Evolutionary conservation across 2,888 invertebrate species (phyloP).

Genomic region (Drymonia ruficornis): DNA sequence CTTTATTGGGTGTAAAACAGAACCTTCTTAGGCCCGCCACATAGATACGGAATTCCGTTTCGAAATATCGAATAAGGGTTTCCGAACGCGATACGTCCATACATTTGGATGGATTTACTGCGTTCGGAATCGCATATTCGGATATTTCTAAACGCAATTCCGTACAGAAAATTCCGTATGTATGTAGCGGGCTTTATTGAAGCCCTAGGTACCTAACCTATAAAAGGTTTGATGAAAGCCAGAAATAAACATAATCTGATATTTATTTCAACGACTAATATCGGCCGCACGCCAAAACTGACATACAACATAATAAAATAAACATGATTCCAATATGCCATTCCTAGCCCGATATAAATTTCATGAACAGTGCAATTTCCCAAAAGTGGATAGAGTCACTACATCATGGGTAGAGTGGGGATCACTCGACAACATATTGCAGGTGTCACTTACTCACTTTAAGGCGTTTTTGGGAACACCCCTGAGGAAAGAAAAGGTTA

Average conservation of each 20-base stretch:
- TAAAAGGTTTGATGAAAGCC: background rate
- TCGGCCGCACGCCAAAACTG: conserved; percentile 3
- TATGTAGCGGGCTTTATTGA: too few species aligned
- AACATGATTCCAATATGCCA: conserved; percentile 16
- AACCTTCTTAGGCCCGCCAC: too few species aligned
- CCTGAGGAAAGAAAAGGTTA: conserved; percentile 23
- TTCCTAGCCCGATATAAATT: conserved; percentile 19
- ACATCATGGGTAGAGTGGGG: conserved; percentile 24
- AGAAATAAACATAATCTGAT: background rate
- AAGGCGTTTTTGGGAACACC: conserved; percentile 26
- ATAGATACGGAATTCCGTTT: too few species aligned
- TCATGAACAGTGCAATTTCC: conserved; percentile 30
- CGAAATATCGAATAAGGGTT: too few species aligned
- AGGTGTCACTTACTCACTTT: conserved; percentile 30
- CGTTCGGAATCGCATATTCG: too few species aligned
- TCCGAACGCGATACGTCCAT: too few species aligned
- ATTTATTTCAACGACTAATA: background rate
- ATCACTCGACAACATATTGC: conserved; percentile 21
- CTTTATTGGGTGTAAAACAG: too few species aligned
- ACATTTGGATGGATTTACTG: too few species aligned
- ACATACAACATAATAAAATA: conserved; percentile 20
- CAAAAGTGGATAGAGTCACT: conserved; percentile 20
- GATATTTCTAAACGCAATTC: too few species aligned
- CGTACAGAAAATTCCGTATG: too few species aligned
- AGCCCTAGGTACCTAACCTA: background rate